Evolutionary conservation across 2,113 vertebrate species (phyloP), one percentile per base, ranked within the genome.

Genomic region (Stomatorhinus ivindoensis): DNA sequence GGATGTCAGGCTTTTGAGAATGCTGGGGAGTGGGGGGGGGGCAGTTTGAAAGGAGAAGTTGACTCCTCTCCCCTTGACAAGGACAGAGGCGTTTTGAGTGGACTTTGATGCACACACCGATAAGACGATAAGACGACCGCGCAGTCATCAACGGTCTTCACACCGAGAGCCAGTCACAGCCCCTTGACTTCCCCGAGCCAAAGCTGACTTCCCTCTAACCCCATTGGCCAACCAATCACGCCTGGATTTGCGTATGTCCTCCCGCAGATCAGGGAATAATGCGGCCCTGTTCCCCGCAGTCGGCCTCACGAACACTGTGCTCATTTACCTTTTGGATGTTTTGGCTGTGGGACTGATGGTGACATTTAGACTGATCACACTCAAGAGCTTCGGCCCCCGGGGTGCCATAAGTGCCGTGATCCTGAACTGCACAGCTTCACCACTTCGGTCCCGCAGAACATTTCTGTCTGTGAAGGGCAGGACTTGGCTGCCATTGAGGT

Each of bases 281-380:
- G 2, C 13, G 17, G 73, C 17, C 4, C 31, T 80, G 15, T 39
- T 39, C 13, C 35, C 35, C 4, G 15, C 73, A 19, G 35, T 19
- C 15, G 1, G 73, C 35, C 35, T 80, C 9, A 13, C 10, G 17
- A 27, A 15, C 13, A 17, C 5, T 86, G n/a, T 31, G 11, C 46
- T 50, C n/a, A 55, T 76, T 51, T 76, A 85, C 55, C 83, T 89
- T 48, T 13, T 46, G 42, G n/a, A 39, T 73, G 47, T 86, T 65
- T 46, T 69, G 27, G 15, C 83, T 21, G 53, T 19, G 44, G 55
- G 58, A 87, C 85, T 51, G 58, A 87, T 73, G 82, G 39, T 61
- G 84, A 86, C 82, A 73, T 86, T 87, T 85, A 89, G 42, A 31
- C 82, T 61, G 88, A 89, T 86, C 11, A 47, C 50, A 47, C 51